These are phyloP conservation scores for Pontoporia blainvillei DNA, from an alignment of 2,113 vertebrate genomes.

Conservation along the genomic window DNA sequence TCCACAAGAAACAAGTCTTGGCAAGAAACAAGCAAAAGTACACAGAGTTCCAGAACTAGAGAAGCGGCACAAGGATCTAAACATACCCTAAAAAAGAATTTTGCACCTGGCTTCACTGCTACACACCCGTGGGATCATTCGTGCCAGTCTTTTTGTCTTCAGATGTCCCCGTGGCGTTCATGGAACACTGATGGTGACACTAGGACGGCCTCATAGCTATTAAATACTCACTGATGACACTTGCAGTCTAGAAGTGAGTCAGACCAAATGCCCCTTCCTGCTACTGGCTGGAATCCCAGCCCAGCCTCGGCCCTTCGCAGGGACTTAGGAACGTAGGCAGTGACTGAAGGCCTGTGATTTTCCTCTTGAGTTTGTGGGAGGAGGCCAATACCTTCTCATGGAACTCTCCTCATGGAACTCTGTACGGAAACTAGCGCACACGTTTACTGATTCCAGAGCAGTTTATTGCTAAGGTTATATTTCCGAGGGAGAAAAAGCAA, in stretches of 20 bases:
- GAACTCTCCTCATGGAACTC: constrained; percentile 35
- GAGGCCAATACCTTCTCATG: constrained; percentile 28
- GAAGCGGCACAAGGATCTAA: neutral
- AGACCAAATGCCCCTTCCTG: neutral
- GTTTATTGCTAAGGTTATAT: constrained; percentile 57
- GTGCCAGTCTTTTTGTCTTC: neutral
- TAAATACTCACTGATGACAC: neutral
- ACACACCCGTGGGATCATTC: neutral
- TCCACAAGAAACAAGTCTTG: neutral
- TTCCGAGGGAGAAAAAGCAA: constrained; percentile 30
- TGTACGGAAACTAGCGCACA: neutral
- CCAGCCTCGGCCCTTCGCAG: neutral
- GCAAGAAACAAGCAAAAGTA: neutral
- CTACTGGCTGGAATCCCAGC: neutral
- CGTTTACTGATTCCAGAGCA: constrained; percentile 61
- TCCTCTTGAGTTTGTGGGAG: constrained; percentile 51
- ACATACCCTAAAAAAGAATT: neutral
- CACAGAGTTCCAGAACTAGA: neutral
- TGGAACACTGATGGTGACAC: too few species aligned
- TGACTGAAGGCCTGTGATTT: constrained; percentile 4
- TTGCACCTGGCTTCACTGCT: neutral
- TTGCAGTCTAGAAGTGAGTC: neutral
- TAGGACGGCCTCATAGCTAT: neutral
- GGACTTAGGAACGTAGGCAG: neutral
- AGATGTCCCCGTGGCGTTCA: neutral